Conservation (phyloP, 2,797 vertebrate genomes). For the Pelochelys cantorii region DNA sequence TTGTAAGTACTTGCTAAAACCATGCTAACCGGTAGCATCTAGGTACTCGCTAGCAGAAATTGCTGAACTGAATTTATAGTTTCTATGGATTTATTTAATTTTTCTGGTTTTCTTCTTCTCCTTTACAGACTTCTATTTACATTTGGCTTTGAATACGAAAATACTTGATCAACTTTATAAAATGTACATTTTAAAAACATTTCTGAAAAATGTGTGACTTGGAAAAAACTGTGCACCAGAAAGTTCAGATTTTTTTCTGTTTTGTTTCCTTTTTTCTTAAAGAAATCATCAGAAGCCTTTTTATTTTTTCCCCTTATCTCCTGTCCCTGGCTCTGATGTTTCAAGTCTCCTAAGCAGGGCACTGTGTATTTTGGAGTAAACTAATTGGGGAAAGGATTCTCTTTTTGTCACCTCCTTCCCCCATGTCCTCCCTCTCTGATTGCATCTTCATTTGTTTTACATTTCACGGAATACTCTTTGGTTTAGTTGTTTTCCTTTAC, state of each 20-base stretch:
- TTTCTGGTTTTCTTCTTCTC: constrained; percentile 75
- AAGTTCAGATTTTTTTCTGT: constrained; percentile 67
- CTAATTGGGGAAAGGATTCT: constrained; percentile 2
- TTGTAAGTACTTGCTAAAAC: constrained; percentile 80
- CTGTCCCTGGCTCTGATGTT: constrained; percentile 38
- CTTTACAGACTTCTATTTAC: constrained; percentile 86
- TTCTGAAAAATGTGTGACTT: constrained; percentile 79
- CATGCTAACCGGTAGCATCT: constrained; percentile 87
- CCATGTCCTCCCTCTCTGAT: constrained; percentile 25
- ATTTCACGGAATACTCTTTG: constrained; percentile 91
- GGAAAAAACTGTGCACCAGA: constrained; percentile 81
- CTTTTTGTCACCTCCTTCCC: background rate
- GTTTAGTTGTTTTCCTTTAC: constrained; percentile 84
- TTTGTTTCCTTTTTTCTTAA: constrained; percentile 48
- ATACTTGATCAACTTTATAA: constrained; percentile 89
- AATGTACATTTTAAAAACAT: constrained; percentile 86
- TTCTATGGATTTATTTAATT: constrained; percentile 75
- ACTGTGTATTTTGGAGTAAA: constrained; percentile 44
- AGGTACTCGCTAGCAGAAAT: constrained; percentile 79
- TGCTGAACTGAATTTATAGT: constrained; percentile 72
- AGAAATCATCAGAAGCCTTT: constrained; percentile 64
- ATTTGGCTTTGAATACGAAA: constrained; percentile 93
- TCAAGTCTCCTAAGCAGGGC: constrained; percentile 71
- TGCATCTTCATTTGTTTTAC: constrained; percentile 36
- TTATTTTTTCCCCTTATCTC: background rate